phyloP scores from a whole-genome alignment of 2,113 vertebrate genomes.

The Pelobates fuscus region DNA sequence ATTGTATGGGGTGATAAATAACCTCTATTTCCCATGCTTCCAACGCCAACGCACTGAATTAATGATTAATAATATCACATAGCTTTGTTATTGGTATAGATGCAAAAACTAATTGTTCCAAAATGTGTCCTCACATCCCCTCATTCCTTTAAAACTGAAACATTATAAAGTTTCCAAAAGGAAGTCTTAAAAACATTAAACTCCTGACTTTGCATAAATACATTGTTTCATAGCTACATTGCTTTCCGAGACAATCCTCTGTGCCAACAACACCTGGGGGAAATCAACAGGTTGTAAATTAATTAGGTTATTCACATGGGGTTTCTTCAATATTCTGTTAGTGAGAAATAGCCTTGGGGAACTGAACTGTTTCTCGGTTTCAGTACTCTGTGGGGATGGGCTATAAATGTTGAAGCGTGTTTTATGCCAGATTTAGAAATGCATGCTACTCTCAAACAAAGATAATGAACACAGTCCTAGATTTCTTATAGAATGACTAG shows the following conservation, averaged over 20 bases:
- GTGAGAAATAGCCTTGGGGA: slow-evolving; percentile 43
- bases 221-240: slow-evolving; percentile 32
- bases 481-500: slow-evolving; percentile 8
- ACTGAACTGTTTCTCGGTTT: slow-evolving; percentile 34
- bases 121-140: too few relatives aligned
- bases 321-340: slow-evolving; percentile 40
- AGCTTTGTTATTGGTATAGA: too few relatives aligned
- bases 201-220: slow-evolving; percentile 35
- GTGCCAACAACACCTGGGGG: slow-evolving; percentile 48
- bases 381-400: slow-evolving; percentile 35
- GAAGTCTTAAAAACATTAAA: slow-evolving; percentile 30
- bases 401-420: slow-evolving; percentile 45
- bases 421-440: slow-evolving; percentile 46
- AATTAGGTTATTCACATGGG: slow-evolving; percentile 47
- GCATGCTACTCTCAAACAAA: slow-evolving; percentile 28
- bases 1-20: too few relatives aligned
- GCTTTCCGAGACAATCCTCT: background rate
- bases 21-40: too few relatives aligned
- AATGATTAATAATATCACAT: too few relatives aligned
- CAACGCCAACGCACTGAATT: too few relatives aligned
- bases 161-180: slow-evolving; percentile 30
- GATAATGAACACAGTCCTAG: slow-evolving; percentile 38
- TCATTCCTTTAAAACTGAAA: slow-evolving; percentile 2
- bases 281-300: slow-evolving; percentile 51
- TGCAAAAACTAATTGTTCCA: too few relatives aligned